These are phyloP conservation scores for Pandion haliaetus DNA, from an alignment of 2,113 vertebrate species.

Conservation along the genomic window DNA sequence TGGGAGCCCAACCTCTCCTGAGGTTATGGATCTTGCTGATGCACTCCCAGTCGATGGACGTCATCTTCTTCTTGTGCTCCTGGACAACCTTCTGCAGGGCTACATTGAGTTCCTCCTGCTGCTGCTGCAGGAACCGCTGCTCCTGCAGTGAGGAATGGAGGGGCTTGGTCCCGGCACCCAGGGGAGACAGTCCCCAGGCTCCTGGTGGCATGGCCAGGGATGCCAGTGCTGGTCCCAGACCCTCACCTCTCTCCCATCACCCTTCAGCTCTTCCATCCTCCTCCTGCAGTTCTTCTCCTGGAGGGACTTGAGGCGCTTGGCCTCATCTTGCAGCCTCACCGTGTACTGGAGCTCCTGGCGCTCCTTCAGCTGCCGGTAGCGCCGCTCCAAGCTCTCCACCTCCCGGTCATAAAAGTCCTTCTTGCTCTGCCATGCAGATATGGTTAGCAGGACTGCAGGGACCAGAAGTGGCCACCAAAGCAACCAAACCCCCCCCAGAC, in stretches of 20 bases:
- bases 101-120: constrained; percentile 72
- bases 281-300: constrained; percentile 64
- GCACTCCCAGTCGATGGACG: constrained; percentile 66
- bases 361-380: constrained; percentile 52
- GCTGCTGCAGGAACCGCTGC: constrained; percentile 66
- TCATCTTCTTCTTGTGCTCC: constrained; percentile 74
- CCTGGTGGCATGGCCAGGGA: accelerated
- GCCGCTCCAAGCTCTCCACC: constrained; percentile 64
- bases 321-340: constrained; percentile 47
- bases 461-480: background rate
- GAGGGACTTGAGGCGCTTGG: constrained; percentile 68
- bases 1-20: constrained; percentile 60
- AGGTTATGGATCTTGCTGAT: constrained; percentile 69
- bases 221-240: background rate
- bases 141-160: background rate
- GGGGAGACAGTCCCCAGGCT: background rate
- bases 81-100: constrained; percentile 67
- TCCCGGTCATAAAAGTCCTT: constrained; percentile 74
- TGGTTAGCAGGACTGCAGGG: background rate
- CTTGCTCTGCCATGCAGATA: constrained; percentile 53
- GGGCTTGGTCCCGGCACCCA: background rate
- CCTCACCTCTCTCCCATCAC: constrained; percentile 64
- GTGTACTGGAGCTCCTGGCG: constrained; percentile 68
- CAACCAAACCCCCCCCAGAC: background rate
- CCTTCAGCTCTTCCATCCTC: constrained; percentile 31